phyloP scores from a whole-genome alignment of 2,888 invertebrate genomes.

The Drosophila mimica region DNA sequence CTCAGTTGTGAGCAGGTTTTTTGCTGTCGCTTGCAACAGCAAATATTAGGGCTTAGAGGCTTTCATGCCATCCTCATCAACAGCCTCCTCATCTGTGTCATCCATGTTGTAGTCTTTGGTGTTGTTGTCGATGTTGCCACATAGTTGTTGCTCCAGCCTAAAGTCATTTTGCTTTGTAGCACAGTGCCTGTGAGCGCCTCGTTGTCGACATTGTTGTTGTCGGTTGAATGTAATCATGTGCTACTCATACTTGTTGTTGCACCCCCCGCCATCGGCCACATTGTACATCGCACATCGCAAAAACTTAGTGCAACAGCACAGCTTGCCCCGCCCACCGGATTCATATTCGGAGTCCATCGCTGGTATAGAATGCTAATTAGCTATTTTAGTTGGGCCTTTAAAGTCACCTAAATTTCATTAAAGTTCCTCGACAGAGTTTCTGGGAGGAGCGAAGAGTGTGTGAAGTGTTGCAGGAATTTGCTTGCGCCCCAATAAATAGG shows the following conservation, averaged over 20 bases:
- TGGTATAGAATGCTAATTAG: constrained; percentile 46
- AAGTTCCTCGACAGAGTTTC: neutral
- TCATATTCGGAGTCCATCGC: constrained; percentile 11
- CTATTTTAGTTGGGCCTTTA: constrained; percentile 9
- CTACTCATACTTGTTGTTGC: constrained; percentile 15
- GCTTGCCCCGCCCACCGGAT: constrained; percentile 18
- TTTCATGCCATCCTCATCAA: constrained; percentile 38
- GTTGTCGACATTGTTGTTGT: constrained; percentile 18
- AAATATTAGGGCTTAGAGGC: constrained; percentile 67
- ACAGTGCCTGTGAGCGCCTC: constrained; percentile 27
- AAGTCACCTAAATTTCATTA: constrained; percentile 42
- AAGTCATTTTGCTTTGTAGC: constrained; percentile 54
- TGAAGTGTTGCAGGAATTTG: neutral
- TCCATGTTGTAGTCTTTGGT: constrained; percentile 14
- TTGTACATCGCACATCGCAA: neutral
- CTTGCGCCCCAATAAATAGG: constrained; percentile 27
- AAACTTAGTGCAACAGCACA: neutral
- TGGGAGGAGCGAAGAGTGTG: neutral
- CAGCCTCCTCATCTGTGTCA: constrained; percentile 52
- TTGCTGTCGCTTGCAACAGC: constrained; percentile 44
- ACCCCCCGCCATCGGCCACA: neutral
- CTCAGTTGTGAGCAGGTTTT: constrained; percentile 19
- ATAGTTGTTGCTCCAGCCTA: constrained; percentile 43
- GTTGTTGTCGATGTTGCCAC: constrained; percentile 41
- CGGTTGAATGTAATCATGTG: constrained; percentile 34